Base-by-base conservation (phyloP, 92 coral and sea anemone genomes). In the Palythoa grandis region DNA sequence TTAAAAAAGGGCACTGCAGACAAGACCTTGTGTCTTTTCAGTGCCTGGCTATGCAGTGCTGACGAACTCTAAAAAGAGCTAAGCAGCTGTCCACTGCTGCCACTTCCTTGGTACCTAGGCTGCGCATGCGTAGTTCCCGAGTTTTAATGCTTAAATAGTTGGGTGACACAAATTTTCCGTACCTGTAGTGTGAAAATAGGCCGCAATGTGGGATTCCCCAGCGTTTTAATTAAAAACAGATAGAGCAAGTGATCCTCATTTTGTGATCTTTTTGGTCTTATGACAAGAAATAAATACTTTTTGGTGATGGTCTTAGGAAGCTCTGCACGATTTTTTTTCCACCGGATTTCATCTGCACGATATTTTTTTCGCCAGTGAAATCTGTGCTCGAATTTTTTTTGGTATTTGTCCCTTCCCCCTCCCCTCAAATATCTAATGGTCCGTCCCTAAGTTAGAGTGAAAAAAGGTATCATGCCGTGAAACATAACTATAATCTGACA, bases 111-210 rank as follows among this genome's bases (percentile, higher is more conserved):
- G 35, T 29, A 29, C 35, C 35, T 29, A 29, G 35, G 35, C 0
- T 29, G 35, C 0, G 1, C 35, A 1, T 29, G 35, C 35, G 35
- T 29, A 29, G 35, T 29, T 29, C 1, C 35, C 1, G 35, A 29
- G 35, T 1, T 29, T 29, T 29, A 0, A 77, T 52, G 83, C 67
- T 77, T 77, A 77, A 77, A 52, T 77, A 77, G 83, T 77, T 71
- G 76, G 76, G 76, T 71, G 52, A 71, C 76, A 71, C 76, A 71
- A 71, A 71, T 71, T 71, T 71, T 71, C 76, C 52, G 76, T 29
- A 35, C 29, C 76, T 71, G 76, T 71, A 71, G 76, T 63, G 70
- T 63, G 70, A 63, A 63, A 63, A 63, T 63, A 63, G 70, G 70
- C 70, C 25, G 70, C 14, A 63, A 63, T 63, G 9, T 63, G 70